A percentile compares a stretch with the other conserved stretches of the same genome.
These are phyloP conservation scores for Pocota personata DNA, from an alignment of 2,888 invertebrate species.

Conservation along the genomic window DNA sequence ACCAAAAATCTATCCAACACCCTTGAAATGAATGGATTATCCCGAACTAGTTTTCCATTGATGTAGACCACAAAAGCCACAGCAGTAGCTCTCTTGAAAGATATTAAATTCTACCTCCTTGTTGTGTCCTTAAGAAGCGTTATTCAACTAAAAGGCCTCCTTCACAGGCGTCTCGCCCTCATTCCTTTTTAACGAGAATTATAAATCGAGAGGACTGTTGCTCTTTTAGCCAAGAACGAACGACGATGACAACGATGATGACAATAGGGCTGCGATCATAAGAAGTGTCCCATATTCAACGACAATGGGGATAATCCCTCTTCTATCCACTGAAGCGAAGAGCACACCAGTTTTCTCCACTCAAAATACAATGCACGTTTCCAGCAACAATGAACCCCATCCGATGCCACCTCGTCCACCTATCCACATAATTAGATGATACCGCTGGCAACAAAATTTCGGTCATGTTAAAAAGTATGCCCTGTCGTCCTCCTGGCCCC, in stretches of 20 bases:
- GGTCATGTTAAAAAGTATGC: conserved; percentile 39
- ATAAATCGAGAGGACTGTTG: conserved; percentile 63
- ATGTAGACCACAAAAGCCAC: conserved; percentile 32
- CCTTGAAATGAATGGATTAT: conserved; percentile 22
- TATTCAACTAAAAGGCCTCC: conserved; percentile 33
- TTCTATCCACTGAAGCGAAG: conserved; percentile 19
- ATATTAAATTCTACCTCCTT: conserved; percentile 32
- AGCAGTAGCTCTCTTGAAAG: conserved; percentile 5
- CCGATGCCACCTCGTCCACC: conserved; percentile 4
- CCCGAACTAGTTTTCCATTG: conserved; percentile 4
- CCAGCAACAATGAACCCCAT: conserved; percentile 27
- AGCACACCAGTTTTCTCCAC: conserved; percentile 32
- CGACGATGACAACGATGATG: neutral
- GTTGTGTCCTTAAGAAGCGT: conserved; percentile 49
- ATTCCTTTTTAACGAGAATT: conserved; percentile 45
- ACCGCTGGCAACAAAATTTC: conserved; percentile 55
- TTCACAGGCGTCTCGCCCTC: neutral
- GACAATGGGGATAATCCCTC: conserved; percentile 46
- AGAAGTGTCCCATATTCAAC: conserved; percentile 56
- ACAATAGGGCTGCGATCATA: conserved; percentile 50
- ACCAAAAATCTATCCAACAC: conserved; percentile 57
- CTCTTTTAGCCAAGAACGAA: conserved; percentile 49
- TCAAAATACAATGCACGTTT: conserved; percentile 60
- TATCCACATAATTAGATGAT: conserved; percentile 66
- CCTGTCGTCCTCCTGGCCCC: conserved; percentile 12